Evolutionary conservation across 1,140 invertebrate species (phyloP), one percentile per base, ranked within the genome.

Genomic region (Drosophila arizonae): DNA sequence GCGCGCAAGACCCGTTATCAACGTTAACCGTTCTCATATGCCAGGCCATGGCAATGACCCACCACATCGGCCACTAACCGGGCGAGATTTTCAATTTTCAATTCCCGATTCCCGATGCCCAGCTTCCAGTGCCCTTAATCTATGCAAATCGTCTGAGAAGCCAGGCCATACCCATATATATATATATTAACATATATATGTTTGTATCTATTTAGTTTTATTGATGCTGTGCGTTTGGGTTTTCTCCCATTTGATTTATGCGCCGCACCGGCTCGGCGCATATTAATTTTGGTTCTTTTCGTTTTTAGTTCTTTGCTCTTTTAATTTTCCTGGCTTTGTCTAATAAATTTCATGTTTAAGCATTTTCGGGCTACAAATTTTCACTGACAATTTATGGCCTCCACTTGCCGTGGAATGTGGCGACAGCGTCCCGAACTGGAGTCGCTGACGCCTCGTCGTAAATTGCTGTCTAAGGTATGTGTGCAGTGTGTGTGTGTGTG

Each of bases 301-400:
- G 77, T 86, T 84, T 72, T 24, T 36, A 8, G 86, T 65, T 81
- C 70, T 76, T 24, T 24, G 86, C 68, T 81, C 70, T 76, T 76
- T 62, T 81, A 86, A 86, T 84, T 84, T 76, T 24, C 36, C 65
- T 28, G 36, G 46, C 63, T 72, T 67, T 72, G 69, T 77, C 77
- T 71, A 79, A 84, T 84, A 84, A 84, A 84, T 81, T 87, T 86
- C 67, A 65, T 72, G 81, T 78, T 81, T 86, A 85, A 87, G 78
- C 81, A 81, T 87, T 85, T 85, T 75, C 68, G 70, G 64, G 55
- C 75, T 50, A 50, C 15, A 61, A 56, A 66, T 72, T 72, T 85
- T 86, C 73, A 58, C 73, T 67, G 62, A 54, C 62, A 82, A 79
- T 73, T 76, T 69, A 64, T 68, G 57, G 58, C 50, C 52, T 51